Evolutionary conservation across 2,888 invertebrate species (phyloP).

Genomic region (Spodoptera exigua): DNA sequence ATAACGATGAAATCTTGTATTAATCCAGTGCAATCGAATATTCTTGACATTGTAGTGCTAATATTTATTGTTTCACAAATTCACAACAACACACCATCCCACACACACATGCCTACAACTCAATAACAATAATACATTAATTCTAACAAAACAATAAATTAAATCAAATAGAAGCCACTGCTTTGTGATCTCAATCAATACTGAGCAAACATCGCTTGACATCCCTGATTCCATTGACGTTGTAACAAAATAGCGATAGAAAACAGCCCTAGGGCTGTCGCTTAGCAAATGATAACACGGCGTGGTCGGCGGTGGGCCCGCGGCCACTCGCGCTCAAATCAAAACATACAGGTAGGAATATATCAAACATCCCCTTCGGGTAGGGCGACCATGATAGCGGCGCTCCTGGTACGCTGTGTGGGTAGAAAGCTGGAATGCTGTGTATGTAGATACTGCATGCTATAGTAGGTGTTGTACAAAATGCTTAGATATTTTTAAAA

Average conservation of each 20-base stretch:
- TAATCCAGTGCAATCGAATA: no score
- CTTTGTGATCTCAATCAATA: conserved; percentile 32
- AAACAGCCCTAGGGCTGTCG: conserved; percentile 48
- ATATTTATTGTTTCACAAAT: background rate
- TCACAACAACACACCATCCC: background rate
- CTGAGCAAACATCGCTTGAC: conserved; percentile 18
- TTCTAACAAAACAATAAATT: conserved; percentile 3
- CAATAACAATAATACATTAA: conserved; percentile 3
- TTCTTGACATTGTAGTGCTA: no score
- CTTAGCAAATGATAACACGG: conserved; percentile 45
- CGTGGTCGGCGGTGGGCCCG: conserved; percentile 26
- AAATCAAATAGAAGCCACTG: conserved; percentile 26
- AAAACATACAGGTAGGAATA: conserved; percentile 83
- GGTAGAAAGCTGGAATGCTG: no score
- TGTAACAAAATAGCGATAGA: conserved; percentile 30
- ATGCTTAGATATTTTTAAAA: no score
- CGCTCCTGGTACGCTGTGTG: no score
- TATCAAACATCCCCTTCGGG: conserved; percentile 71
- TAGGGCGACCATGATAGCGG: conserved; percentile 44
- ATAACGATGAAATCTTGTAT: no score
- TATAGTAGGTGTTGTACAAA: no score
- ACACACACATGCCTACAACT: no score
- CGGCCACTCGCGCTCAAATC: conserved; percentile 69
- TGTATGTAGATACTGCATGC: no score
- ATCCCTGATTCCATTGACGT: conserved; percentile 41